Conservation (phyloP, 1,140 invertebrate species). For the Camponotus vicinus region DNA sequence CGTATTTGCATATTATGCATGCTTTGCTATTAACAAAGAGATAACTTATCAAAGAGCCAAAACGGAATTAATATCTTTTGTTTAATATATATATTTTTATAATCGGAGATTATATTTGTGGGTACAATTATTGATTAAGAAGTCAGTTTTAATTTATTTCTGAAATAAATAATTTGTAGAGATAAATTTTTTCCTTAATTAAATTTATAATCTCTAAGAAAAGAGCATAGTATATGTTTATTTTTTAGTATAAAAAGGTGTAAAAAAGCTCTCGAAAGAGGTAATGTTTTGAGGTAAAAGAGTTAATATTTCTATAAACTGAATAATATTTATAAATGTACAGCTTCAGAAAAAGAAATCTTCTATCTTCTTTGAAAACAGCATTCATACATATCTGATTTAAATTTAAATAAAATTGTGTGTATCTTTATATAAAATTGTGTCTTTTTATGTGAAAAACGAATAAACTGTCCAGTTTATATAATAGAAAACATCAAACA, state of each 20-base stretch:
- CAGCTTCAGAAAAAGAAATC: too few relatives aligned
- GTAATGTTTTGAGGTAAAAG: too few relatives aligned
- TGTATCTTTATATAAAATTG: background rate
- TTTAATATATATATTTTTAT: background rate
- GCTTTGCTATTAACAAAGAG: background rate
- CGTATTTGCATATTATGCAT: background rate
- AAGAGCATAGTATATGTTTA: background rate
- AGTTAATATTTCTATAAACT: slow-evolving; percentile 18
- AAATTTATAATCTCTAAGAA: background rate
- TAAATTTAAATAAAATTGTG: slow-evolving; percentile 7
- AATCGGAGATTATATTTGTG: background rate
- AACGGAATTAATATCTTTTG: background rate
- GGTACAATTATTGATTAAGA: too few relatives aligned
- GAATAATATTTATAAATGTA: background rate
- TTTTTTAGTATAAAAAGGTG: background rate
- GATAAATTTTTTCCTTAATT: background rate
- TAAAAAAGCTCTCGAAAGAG: background rate
- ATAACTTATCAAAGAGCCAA: background rate
- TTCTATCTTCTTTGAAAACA: background rate
- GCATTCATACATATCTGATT: background rate
- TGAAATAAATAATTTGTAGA: background rate
- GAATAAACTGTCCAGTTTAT: slow-evolving; percentile 48
- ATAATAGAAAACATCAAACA: slow-evolving; percentile 46
- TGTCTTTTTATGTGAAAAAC: slow-evolving; percentile 21
- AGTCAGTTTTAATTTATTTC: background rate